A percentile compares a stretch with the other conserved stretches of the same genome.
Conservation (phyloP, 2,888 invertebrate species). For the Exephanes ischioxanthus region DNA sequence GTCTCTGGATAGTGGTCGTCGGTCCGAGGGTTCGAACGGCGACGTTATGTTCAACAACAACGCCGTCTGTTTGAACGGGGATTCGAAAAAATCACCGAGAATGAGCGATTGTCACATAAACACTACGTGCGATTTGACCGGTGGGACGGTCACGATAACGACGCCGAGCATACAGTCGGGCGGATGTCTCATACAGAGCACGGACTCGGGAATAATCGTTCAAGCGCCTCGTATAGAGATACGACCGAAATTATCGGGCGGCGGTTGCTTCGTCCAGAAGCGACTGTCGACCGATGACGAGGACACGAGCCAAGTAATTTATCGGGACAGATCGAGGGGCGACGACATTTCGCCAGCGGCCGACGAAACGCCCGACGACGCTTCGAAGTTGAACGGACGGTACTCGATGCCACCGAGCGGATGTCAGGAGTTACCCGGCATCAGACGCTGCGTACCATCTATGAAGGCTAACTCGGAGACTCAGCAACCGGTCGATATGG, state of each 20-base stretch:
- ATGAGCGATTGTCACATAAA: conserved; percentile 71
- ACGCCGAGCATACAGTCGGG: conserved; percentile 73
- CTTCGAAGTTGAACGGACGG: conserved; percentile 43
- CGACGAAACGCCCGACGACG: conserved; percentile 17
- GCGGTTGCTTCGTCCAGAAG: conserved; percentile 75
- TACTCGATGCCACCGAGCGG: conserved; percentile 77
- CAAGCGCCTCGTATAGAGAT: conserved; percentile 77
- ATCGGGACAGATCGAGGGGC: conserved; percentile 27
- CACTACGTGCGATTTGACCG: conserved; percentile 77
- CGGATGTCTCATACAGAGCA: conserved; percentile 76
- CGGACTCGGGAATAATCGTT: conserved; percentile 71
- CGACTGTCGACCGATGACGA: conserved; percentile 64
- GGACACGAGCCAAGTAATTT: conserved; percentile 37
- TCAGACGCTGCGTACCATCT: conserved; percentile 56
- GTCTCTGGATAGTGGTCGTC: not conserved
- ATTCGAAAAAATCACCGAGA: conserved; percentile 12
- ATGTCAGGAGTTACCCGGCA: conserved; percentile 81
- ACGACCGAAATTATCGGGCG: conserved; percentile 75
- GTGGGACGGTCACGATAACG: conserved; percentile 78
- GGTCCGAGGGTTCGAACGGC: not conserved
- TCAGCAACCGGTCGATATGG: not conserved
- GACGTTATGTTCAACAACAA: not conserved
- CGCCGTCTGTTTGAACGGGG: not conserved
- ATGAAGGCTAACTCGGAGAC: not conserved
- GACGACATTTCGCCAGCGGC: not conserved